Base-by-base conservation (phyloP, 1,140 invertebrate genomes). In the Hormaphis cornu region DNA sequence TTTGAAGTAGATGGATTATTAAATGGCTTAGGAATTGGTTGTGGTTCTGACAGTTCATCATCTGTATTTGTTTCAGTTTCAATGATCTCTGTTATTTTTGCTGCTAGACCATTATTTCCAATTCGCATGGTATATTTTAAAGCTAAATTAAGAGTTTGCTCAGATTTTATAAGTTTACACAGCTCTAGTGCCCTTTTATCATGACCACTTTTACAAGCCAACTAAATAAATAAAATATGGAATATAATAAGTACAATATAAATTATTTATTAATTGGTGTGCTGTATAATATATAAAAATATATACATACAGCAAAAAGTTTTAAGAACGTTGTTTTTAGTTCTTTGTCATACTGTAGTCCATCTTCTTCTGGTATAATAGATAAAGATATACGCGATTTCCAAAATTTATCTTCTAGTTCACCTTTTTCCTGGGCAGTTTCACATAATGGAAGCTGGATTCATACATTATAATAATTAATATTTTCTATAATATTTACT, bases 171-270 rank as follows among this genome's bases (percentile, higher is more conserved):
- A 74, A 94, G 80, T 74, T 91, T 85, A 76, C 93, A 90, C 8
- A 96, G 80, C 77, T 97, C 93, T 5, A 93, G 76, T 0, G 91
- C 93, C 44, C 94, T 82, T 73, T 86, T 86, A 74, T 97, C 93
- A 44, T 89, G 82, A 77, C 93, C 91, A 76, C 84, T 86, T 72
- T 86, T 84, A 75, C 89, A 92, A 1, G 91, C 87, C 37, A 92
- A 78, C 90, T 93, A 77, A 35, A 80, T 81, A 76, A 71, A 72
- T 66, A 56, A 53, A 59, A 54, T 30, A 24, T 22, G 33, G 8
- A 61, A 53, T 44, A n/a, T 75, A 50, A 69, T 66, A 16, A 8
- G 5, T 20, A 4, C 9, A 40, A 5, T 24, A 20, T 53, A 10
- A 20, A 30, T 53, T 12, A 18, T 33, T n/a, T 18, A 33, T 10